Evolutionary conservation across 2,797 vertebrate species (phyloP).

Genomic region (Mormyrus proboscirostris): DNA sequence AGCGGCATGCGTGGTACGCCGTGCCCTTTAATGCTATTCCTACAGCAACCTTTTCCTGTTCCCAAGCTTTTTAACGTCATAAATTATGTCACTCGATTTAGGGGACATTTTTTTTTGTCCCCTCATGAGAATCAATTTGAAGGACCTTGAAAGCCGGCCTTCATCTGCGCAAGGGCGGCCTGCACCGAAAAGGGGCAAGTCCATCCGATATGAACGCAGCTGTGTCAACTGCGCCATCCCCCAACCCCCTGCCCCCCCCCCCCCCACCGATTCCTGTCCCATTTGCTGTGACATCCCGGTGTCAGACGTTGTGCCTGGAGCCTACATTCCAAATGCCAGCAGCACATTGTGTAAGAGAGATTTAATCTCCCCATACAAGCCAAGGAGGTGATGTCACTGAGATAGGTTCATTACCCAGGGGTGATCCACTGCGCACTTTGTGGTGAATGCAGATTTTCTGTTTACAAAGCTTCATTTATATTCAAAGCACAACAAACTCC

Average conservation of each 20-base stretch:
- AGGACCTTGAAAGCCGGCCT: not conserved
- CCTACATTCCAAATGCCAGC: slow-evolving; percentile 14
- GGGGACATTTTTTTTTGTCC: slow-evolving; percentile 38
- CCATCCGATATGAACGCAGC: not conserved
- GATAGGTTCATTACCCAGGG: slow-evolving; percentile 7
- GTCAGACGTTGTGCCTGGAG: not conserved
- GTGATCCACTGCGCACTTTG: not conserved
- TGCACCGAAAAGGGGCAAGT: not conserved
- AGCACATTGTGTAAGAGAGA: slow-evolving; percentile 4
- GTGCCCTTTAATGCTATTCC: slow-evolving; percentile 70
- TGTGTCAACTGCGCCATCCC: not conserved
- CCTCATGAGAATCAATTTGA: slow-evolving; percentile 19
- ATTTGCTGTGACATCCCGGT: not conserved
- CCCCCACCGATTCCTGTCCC: not conserved
- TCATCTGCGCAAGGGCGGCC: not conserved
- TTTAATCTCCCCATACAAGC: slow-evolving; percentile 23
- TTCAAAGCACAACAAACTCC: slow-evolving; percentile 16
- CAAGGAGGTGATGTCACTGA: slow-evolving; percentile 11
- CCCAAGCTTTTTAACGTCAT: slow-evolving; percentile 61
- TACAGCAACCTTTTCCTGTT: slow-evolving; percentile 76
- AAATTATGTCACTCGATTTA: slow-evolving; percentile 65
- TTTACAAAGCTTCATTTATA: slow-evolving; percentile 20
- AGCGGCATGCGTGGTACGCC: slow-evolving; percentile 54
- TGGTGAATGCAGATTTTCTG: slow-evolving; percentile 20
- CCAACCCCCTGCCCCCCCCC: not conserved